phyloP scores from a whole-genome alignment of 2,888 invertebrate species.

The Sisyra nigra region DNA sequence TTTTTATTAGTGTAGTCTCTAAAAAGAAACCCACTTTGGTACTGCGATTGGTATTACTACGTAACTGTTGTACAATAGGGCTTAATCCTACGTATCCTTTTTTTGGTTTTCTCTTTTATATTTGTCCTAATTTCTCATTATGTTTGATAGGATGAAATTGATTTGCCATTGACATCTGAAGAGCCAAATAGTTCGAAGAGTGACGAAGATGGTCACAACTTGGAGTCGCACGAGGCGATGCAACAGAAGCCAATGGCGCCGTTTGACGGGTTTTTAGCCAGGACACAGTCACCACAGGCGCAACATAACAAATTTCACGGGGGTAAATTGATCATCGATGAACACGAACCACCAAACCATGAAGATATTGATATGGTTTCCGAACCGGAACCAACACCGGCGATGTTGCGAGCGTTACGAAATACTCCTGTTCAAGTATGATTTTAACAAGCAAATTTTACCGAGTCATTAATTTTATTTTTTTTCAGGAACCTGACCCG shows the following conservation, averaged over 20 bases:
- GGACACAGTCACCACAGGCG: neutral
- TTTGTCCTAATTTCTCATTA: too few species aligned
- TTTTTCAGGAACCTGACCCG: slow-evolving; percentile 6
- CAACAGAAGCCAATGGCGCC: neutral
- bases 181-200: slow-evolving; percentile 1
- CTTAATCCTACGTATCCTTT: too few species aligned
- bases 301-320: slow-evolving; percentile 3
- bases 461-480: neutral
- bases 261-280: slow-evolving; percentile 1
- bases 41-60: too few species aligned
- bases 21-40: too few species aligned
- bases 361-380: slow-evolving; percentile 3
- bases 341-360: slow-evolving; percentile 2
- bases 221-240: slow-evolving; percentile 9
- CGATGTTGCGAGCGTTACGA: slow-evolving; percentile 2
- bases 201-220: slow-evolving; percentile 1
- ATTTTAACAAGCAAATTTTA: neutral
- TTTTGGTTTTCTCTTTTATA: too few species aligned
- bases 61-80: too few species aligned
- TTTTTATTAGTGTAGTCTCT: too few species aligned
- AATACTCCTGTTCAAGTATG: neutral
- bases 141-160: neutral
- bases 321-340: slow-evolving; percentile 6
- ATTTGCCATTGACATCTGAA: neutral
- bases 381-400: slow-evolving; percentile 2